phyloP scores from a whole-genome alignment of 2,888 invertebrate genomes.

The Entomobrya multifasciata region DNA sequence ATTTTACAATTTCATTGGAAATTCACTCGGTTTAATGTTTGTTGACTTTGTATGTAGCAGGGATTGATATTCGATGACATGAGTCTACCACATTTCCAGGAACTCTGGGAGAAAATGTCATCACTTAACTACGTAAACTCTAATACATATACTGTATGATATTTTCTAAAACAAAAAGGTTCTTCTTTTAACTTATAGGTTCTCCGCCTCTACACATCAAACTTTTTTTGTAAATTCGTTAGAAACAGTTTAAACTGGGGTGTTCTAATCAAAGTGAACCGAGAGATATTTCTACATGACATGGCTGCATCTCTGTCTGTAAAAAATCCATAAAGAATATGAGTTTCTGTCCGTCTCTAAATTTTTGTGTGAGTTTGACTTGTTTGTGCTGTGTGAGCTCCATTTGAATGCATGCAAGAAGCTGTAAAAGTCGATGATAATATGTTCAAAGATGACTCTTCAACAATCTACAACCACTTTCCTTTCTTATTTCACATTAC shows the following conservation, averaged over 20 bases:
- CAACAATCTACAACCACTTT: conserved; percentile 29
- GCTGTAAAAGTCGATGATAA: conserved; percentile 58
- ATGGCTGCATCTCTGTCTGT: no score
- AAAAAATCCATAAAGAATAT: not conserved
- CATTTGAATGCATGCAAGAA: no score
- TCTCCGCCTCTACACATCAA: conserved; percentile 21
- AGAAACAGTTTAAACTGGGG: not conserved
- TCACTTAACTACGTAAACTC: not conserved
- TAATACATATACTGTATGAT: not conserved
- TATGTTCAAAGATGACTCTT: conserved; percentile 64
- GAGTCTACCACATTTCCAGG: conserved; percentile 22
- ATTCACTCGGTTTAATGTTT: no score
- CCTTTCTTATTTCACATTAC: not conserved
- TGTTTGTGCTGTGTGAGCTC: not conserved
- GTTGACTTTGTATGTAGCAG: no score
- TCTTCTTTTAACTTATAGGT: not conserved
- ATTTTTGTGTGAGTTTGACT: no score
- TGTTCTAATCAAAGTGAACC: conserved; percentile 11
- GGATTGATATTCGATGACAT: no score
- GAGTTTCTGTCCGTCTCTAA: not conserved
- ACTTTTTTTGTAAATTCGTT: conserved; percentile 36
- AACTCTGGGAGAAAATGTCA: conserved; percentile 35
- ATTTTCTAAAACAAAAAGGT: conserved; percentile 43
- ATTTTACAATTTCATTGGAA: no score
- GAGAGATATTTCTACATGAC: not conserved